Evolutionary conservation across 2,113 vertebrate species (phyloP).

Genomic region (Ictalurus punctatus): DNA sequence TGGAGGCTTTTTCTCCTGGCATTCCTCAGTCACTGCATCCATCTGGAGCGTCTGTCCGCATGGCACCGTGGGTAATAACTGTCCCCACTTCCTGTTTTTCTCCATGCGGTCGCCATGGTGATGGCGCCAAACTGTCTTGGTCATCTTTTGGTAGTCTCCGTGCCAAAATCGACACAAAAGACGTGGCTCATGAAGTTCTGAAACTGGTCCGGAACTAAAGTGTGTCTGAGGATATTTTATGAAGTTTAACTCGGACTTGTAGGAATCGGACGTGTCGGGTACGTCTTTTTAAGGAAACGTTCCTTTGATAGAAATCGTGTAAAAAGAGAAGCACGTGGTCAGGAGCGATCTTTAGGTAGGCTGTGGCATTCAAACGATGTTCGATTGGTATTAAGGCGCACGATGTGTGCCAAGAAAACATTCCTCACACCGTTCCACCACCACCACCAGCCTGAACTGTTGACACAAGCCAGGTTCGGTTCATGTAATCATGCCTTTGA

Average conservation of each 20-base stretch:
- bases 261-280: no score
- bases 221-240: neutral
- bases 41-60: slow-evolving; percentile 37
- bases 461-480: neutral
- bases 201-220: neutral
- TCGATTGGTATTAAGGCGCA: neutral
- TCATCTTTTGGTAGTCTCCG: neutral
- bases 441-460: neutral
- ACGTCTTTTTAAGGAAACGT: neutral
- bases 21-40: slow-evolving; percentile 17
- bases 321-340: no score
- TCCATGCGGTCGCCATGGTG: slow-evolving; percentile 27
- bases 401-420: neutral
- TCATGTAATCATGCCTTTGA: neutral
- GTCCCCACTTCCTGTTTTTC: slow-evolving; percentile 9
- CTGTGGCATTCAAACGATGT: neutral
- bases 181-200: neutral
- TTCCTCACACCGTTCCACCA: neutral
- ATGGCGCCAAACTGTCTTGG: neutral
- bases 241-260: neutral
- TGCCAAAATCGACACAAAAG: no score
- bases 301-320: neutral
- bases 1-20: slow-evolving; percentile 16
- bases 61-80: slow-evolving; percentile 2
- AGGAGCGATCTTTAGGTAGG: neutral